These are phyloP conservation scores for Casuarius casuarius DNA, from an alignment of 2,113 vertebrate genomes.

Conservation along the genomic window DNA sequence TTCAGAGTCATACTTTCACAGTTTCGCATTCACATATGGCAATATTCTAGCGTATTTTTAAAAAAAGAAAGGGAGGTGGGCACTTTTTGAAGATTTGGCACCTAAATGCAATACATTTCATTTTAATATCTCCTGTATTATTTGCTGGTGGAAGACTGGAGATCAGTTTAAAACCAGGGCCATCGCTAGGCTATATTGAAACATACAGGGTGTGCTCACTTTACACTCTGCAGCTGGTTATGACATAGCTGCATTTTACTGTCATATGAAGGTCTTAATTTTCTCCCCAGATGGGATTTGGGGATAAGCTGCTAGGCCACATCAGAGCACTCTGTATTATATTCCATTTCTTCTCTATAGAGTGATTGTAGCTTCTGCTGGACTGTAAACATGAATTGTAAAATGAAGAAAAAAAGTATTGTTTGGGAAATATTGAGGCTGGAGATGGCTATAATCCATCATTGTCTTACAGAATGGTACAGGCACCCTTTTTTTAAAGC, in stretches of 20 bases:
- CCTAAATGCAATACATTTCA: background rate
- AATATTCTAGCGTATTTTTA: background rate
- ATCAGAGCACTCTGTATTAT: background rate
- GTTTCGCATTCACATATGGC: conserved; percentile 27
- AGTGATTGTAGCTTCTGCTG: background rate
- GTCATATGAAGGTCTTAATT: background rate
- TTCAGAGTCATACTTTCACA: conserved; percentile 48
- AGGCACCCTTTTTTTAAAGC: background rate
- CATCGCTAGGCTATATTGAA: background rate
- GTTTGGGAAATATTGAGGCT: background rate
- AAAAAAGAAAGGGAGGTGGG: conserved; percentile 21
- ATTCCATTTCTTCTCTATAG: background rate
- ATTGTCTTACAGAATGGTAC: background rate
- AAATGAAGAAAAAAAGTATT: background rate
- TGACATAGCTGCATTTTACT: background rate
- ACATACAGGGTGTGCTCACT: background rate
- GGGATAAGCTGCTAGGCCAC: background rate
- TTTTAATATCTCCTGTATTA: background rate
- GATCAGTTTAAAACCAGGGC: background rate
- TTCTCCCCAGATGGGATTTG: background rate
- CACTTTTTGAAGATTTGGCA: conserved; percentile 14
- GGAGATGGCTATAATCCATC: background rate
- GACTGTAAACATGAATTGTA: background rate
- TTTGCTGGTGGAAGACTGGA: background rate
- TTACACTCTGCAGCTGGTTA: background rate